Evolutionary conservation across 2,797 vertebrate species (phyloP), one percentile per base, ranked within the genome.

Genomic region (Poecilia picta): DNA sequence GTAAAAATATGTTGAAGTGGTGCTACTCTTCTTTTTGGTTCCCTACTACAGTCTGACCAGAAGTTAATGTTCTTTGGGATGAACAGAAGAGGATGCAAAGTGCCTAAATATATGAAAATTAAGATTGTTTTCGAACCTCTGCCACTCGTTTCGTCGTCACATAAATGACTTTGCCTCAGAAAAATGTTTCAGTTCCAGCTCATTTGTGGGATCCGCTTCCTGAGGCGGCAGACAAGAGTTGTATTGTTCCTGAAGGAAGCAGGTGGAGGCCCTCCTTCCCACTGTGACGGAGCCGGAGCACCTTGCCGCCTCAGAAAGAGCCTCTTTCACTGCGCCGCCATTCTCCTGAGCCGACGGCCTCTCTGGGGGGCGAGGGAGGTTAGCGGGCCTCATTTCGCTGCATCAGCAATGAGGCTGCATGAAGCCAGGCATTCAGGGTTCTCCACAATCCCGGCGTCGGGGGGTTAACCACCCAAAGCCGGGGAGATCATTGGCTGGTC

Each of bases 231-330:
- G 72, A 95, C 93, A 95, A 84, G 74, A 81, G 3, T 66, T 23
- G 85, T 72, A 91, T 91, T 94, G 90, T 94, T 77, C 83, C 85
- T 82, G 59, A 5, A 83, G 83, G 83, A 88, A 92, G 86, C 93
- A 94, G 94, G 93, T 94, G 89, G 85, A 86, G 91, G 83, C 68
- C 51, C 86, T 88, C 59, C 47, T 88, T 88, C 83, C 87, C 90
- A 70, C 74, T 15, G 81, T 18, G 39, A 23, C 68, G 4, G 77
- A 25, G 83, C 76, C 31, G 77, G 70, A 79, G 70, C 11, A 70
- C 59, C 55, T 81, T 81, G 43, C 72, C 41, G 4, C 85, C 85
- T 82, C 88, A 92, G 92, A 94, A 93, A 92, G 92, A 91, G 83
- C 76, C 77, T 70, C 94, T 92, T 95, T 94, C 85, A 94, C 78